Conservation (phyloP, 2,888 invertebrate genomes). For the Hylaea fasciaria region DNA sequence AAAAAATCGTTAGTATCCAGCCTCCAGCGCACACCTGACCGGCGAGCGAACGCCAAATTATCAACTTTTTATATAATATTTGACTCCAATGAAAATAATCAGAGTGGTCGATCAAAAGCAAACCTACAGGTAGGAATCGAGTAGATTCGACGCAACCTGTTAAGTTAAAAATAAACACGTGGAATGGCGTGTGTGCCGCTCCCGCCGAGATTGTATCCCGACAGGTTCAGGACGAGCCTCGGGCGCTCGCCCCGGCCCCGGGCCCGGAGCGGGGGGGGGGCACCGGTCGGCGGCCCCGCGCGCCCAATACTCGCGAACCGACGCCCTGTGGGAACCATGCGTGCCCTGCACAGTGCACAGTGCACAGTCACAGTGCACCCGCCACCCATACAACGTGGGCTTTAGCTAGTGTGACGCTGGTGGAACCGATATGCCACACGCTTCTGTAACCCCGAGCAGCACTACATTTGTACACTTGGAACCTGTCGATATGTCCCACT, state of each 20-base stretch:
- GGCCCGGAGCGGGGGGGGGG: conserved; percentile 4
- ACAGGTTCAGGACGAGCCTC: conserved; percentile 27
- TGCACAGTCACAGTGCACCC: neutral
- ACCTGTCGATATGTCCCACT: too few species aligned
- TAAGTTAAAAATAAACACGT: conserved; percentile 71
- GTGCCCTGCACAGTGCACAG: conserved; percentile 6
- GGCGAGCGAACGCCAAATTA: conserved; percentile 37
- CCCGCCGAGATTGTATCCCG: conserved; percentile 54
- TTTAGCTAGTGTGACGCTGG: too few species aligned
- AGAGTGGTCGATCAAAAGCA: conserved; percentile 32
- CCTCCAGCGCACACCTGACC: conserved; percentile 37
- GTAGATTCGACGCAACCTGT: conserved; percentile 65
- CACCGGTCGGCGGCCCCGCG: conserved; percentile 31
- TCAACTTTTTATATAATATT: conserved; percentile 26
- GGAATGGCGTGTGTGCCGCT: conserved; percentile 34
- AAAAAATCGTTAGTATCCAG: too few species aligned
- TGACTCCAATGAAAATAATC: conserved; percentile 22
- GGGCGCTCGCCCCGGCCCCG: conserved; percentile 6
- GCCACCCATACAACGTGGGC: neutral
- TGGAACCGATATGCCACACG: too few species aligned
- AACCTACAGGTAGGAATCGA: conserved; percentile 47
- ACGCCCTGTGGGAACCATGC: conserved; percentile 23
- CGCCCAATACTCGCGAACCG: conserved; percentile 34
- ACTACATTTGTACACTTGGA: too few species aligned
- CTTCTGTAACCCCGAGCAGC: too few species aligned